These are phyloP conservation scores for Tryphoninae sp. DNA, from an alignment of 2,888 invertebrate genomes.

Conservation along the genomic window DNA sequence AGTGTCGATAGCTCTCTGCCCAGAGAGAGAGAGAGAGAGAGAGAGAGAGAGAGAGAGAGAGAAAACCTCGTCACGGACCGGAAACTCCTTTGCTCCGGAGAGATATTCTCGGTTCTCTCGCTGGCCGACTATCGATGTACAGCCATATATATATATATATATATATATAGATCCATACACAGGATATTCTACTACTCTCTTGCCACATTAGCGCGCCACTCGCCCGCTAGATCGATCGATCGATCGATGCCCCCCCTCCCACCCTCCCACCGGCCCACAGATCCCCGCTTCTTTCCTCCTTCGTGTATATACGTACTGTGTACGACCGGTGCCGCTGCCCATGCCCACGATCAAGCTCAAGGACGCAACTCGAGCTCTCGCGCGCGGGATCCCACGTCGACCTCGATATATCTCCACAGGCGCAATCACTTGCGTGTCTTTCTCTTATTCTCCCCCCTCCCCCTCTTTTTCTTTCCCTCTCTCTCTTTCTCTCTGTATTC, in stretches of 20 bases:
- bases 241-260: constrained; percentile 27
- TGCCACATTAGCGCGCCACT: constrained; percentile 56
- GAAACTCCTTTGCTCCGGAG: constrained; percentile 48
- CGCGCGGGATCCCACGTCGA: constrained; percentile 57
- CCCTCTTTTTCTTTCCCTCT: neutral
- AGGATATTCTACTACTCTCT: constrained; percentile 17
- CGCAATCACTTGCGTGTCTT: constrained; percentile 35
- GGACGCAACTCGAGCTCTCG: constrained; percentile 66
- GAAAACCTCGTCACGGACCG: constrained; percentile 57
- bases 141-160: constrained; percentile 5
- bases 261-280: neutral
- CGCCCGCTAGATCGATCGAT: constrained; percentile 59
- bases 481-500: constrained; percentile 29
- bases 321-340: constrained; percentile 35
- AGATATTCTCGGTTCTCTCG: constrained; percentile 51
- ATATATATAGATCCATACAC: neutral
- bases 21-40: constrained; percentile 2
- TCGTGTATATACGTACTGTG: neutral
- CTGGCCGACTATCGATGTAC: constrained; percentile 22
- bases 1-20: constrained; percentile 35
- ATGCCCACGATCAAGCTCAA: constrained; percentile 74
- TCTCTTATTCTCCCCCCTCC: constrained; percentile 9
- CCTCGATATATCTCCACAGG: constrained; percentile 60
- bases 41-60: neutral
- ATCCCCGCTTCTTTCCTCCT: constrained; percentile 35